Evolutionary conservation across 2,888 invertebrate genomes (phyloP).

Genomic region (Eupithecia subumbrata): DNA sequence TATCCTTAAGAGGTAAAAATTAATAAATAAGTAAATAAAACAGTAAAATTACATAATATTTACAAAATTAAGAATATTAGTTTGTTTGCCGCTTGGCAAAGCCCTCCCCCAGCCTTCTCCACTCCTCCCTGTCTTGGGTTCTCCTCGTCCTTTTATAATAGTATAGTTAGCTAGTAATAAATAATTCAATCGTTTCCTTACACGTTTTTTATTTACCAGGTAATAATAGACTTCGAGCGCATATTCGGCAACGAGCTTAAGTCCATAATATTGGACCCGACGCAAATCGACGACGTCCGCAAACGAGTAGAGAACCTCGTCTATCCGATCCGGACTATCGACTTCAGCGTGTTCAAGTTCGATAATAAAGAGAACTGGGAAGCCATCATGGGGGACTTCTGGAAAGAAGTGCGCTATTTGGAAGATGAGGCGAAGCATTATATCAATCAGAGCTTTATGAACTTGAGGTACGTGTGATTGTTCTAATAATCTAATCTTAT

Average conservation of each 20-base stretch:
- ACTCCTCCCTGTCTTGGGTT: no score
- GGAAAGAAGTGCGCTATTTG: conserved; percentile 88
- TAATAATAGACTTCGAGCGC: conserved; percentile 93
- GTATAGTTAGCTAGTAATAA: no score
- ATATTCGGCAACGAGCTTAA: conserved; percentile 95
- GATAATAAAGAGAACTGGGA: conserved; percentile 94
- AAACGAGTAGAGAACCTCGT: conserved; percentile 91
- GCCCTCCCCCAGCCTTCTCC: no score
- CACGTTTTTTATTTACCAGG: conserved; percentile 67
- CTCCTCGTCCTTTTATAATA: no score
- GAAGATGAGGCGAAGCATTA: conserved; percentile 93
- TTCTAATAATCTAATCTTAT: no score
- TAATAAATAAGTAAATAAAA: no score
- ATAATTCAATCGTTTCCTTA: no score
- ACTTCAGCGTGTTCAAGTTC: conserved; percentile 92
- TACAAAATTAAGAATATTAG: no score
- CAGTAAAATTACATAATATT: no score
- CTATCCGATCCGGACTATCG: conserved; percentile 89
- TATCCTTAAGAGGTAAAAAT: no score
- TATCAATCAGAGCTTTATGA: conserved; percentile 93
- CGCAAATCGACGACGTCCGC: conserved; percentile 92
- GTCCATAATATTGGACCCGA: conserved; percentile 93
- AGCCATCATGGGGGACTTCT: conserved; percentile 90
- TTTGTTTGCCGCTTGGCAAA: no score
- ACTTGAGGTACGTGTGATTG: conserved; percentile 85